Percentiles rank a stretch among this genome's conserved stretches.
These are phyloP conservation scores for Drosophila macrospina DNA, from an alignment of 2,888 invertebrate species.

Conservation along the genomic window DNA sequence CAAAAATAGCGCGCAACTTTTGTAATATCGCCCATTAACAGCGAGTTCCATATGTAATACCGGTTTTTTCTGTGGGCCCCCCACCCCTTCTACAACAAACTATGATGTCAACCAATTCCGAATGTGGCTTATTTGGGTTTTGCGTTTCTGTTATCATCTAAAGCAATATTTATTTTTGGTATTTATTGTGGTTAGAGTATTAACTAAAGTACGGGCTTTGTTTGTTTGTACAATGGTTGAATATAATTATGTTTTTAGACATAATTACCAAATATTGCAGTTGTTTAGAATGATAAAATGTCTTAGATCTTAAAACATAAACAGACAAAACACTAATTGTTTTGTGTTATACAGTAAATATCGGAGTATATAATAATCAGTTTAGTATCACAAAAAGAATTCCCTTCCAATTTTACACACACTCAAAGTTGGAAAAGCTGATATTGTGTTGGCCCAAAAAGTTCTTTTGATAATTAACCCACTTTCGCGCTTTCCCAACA, in stretches of 20 bases:
- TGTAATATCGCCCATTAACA: slow-evolving; percentile 37
- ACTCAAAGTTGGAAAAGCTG: slow-evolving; percentile 1
- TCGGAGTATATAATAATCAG: background rate
- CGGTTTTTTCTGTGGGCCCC: slow-evolving; percentile 30
- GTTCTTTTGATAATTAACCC: slow-evolving; percentile 35
- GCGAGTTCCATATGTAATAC: slow-evolving; percentile 43
- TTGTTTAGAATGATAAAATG: too few species aligned
- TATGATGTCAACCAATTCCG: slow-evolving; percentile 56
- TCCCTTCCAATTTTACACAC: background rate
- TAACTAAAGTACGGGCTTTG: slow-evolving; percentile 6
- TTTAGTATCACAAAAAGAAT: background rate
- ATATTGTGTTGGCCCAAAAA: slow-evolving; percentile 2
- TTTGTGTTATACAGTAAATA: background rate
- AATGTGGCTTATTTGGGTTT: slow-evolving; percentile 38
- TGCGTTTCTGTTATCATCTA: slow-evolving; percentile 53
- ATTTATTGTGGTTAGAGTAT: slow-evolving; percentile 37
- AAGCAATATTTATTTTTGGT: slow-evolving; percentile 57
- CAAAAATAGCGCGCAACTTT: slow-evolving; percentile 39
- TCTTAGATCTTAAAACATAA: background rate
- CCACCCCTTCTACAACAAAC: background rate
- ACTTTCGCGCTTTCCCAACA: slow-evolving; percentile 16
- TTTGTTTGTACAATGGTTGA: slow-evolving; percentile 13
- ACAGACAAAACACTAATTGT: background rate
- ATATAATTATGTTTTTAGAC: slow-evolving; percentile 8
- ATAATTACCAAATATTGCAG: slow-evolving; percentile 19